phyloP scores from a whole-genome alignment of 2,797 vertebrate species.

The Phoebastria nigripes region DNA sequence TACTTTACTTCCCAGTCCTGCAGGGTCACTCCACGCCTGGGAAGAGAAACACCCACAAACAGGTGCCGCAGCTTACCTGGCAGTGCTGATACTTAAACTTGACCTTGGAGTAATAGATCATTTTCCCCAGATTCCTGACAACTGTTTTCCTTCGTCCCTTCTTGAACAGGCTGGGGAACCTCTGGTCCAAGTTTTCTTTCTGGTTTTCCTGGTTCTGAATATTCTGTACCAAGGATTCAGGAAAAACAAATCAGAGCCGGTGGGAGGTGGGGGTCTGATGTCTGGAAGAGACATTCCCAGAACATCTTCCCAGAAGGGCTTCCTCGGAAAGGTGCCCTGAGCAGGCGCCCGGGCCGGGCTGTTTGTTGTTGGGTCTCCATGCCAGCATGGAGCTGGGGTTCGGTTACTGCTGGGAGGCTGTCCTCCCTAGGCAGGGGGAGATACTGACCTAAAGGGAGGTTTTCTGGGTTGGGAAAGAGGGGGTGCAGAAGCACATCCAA shows the following conservation, averaged over 20 bases:
- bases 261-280: not conserved
- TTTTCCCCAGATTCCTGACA: conserved; percentile 89
- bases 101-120: conserved; percentile 94
- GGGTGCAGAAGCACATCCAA: not conserved
- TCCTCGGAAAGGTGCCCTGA: not conserved
- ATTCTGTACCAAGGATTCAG: conserved; percentile 20
- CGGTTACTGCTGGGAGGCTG: not conserved
- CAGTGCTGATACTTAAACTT: conserved; percentile 90
- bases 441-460: not conserved
- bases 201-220: conserved; percentile 60
- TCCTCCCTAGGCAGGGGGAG: not conserved
- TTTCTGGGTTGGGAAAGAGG: not conserved
- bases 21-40: accelerated
- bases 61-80: conserved; percentile 78
- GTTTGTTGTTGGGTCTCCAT: not conserved
- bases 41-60: not conserved
- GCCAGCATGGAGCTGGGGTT: not conserved
- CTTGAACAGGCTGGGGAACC: conserved; percentile 76
- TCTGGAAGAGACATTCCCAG: not conserved
- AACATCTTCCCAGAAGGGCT: not conserved
- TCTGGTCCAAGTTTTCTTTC: conserved; percentile 85
- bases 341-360: not conserved
- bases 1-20: not conserved
- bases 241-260: not conserved
- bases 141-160: conserved; percentile 87